Evolutionary conservation across 2,888 invertebrate genomes (phyloP).

Genomic region (Copidosoma aretas): DNA sequence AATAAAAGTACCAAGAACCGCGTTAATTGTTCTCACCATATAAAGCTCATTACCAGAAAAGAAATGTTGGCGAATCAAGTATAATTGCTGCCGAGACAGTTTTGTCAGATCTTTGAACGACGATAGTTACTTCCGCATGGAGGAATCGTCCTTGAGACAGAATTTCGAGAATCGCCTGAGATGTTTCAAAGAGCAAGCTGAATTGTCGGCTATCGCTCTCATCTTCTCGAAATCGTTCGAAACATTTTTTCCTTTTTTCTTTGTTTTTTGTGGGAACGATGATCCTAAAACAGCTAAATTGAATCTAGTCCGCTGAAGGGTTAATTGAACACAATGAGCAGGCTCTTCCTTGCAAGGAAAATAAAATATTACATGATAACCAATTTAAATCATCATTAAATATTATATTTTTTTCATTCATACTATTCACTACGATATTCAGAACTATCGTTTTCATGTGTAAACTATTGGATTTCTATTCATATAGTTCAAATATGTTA

Average conservation of each 20-base stretch:
- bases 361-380: no score
- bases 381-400: no score
- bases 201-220: conserved; percentile 19
- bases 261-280: not conserved
- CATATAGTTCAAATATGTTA: no score
- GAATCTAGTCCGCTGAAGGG: no score
- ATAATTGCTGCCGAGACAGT: conserved; percentile 26
- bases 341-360: no score
- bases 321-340: no score
- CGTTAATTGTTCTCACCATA: conserved; percentile 1
- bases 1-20: no score
- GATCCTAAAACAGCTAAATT: no score
- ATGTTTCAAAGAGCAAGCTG: conserved; percentile 21
- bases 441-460: no score
- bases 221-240: not conserved
- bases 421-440: no score
- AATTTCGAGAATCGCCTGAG: conserved; percentile 34
- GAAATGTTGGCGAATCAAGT: conserved; percentile 4
- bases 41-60: not conserved
- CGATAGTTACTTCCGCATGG: conserved; percentile 33
- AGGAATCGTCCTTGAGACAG: conserved; percentile 34
- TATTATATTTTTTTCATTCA: no score
- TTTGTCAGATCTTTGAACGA: conserved; percentile 9
- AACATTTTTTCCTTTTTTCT: not conserved
- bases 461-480: no score